Percentiles rank a stretch among this genome's conserved stretches.
Conservation (phyloP, 2,888 invertebrate genomes). For the Ormyrus labotus region DNA sequence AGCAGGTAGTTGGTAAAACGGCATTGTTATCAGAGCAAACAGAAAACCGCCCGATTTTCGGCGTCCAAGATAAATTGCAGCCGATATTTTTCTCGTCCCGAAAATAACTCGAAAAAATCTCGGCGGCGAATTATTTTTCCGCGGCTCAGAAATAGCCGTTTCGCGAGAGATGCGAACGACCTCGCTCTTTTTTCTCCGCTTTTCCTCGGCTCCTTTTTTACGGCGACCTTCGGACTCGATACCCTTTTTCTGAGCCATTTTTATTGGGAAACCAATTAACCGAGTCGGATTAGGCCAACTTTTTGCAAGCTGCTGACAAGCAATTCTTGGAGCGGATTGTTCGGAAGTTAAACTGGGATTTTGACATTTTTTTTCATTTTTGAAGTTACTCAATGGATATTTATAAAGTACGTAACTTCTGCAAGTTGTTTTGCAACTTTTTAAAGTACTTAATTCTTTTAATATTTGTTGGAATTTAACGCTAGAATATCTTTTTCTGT, state of each 20-base stretch:
- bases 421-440: too few relatives aligned
- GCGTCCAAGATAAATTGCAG: not conserved
- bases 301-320: not conserved
- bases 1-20: slow-evolving; percentile 8
- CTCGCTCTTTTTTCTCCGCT: slow-evolving; percentile 44
- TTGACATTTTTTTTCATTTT: too few relatives aligned
- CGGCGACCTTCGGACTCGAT: not conserved
- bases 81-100: not conserved
- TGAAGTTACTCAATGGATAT: too few relatives aligned
- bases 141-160: slow-evolving; percentile 46
- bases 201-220: slow-evolving; percentile 42
- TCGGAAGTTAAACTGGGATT: too few relatives aligned
- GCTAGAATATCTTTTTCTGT: too few relatives aligned
- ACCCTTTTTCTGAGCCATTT: not conserved
- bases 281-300: not conserved
- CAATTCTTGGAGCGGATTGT: not conserved
- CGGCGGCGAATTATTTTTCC: slow-evolving; percentile 25
- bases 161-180: slow-evolving; percentile 18
- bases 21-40: not conserved
- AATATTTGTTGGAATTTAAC: too few relatives aligned
- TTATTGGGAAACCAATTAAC: slow-evolving; percentile 1
- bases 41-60: too few relatives aligned
- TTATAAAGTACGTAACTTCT: too few relatives aligned
- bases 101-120: slow-evolving; percentile 6
- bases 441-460: too few relatives aligned